Evolutionary conservation across 2,888 invertebrate species (phyloP).

Genomic region (Abrostola triplasia): DNA sequence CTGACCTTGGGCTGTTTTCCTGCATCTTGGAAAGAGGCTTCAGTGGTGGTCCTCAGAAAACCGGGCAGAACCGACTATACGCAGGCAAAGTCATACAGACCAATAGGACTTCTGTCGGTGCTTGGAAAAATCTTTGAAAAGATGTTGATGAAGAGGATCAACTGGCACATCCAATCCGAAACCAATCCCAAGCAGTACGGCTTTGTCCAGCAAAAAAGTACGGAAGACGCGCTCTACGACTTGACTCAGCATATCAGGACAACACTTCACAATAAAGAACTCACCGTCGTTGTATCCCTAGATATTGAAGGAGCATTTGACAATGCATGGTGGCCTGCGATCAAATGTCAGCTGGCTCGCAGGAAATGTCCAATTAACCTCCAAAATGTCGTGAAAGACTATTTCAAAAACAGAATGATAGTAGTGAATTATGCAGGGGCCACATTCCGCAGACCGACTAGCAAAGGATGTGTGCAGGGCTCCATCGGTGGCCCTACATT

Average conservation of each 20-base stretch:
- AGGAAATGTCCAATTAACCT: constrained; percentile 9
- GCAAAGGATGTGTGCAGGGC: constrained; percentile 23
- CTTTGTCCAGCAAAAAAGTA: constrained; percentile 4
- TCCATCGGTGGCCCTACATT: constrained; percentile 12
- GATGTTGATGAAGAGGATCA: too few species aligned
- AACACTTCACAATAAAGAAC: neutral
- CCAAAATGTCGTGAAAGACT: neutral
- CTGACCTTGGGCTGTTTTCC: too few species aligned
- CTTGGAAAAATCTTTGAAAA: too few species aligned
- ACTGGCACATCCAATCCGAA: too few species aligned
- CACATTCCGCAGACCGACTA: neutral
- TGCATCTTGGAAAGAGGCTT: too few species aligned
- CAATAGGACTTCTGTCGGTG: too few species aligned
- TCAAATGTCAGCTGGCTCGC: neutral
- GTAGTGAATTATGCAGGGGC: constrained; percentile 2
- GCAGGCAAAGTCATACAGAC: too few species aligned
- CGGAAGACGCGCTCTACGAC: constrained; percentile 15
- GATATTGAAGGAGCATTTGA: constrained; percentile 22
- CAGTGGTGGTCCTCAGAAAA: too few species aligned
- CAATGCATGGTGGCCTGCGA: constrained; percentile 22
- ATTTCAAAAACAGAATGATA: neutral
- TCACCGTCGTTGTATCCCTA: constrained; percentile 4
- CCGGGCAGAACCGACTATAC: too few species aligned
- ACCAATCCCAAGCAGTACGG: constrained; percentile 1
- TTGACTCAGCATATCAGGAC: neutral